A percentile compares a stretch with the other conserved stretches of the same genome.
Evolutionary conservation across 2,888 invertebrate genomes (phyloP).

Genomic region (Biston betularia): DNA sequence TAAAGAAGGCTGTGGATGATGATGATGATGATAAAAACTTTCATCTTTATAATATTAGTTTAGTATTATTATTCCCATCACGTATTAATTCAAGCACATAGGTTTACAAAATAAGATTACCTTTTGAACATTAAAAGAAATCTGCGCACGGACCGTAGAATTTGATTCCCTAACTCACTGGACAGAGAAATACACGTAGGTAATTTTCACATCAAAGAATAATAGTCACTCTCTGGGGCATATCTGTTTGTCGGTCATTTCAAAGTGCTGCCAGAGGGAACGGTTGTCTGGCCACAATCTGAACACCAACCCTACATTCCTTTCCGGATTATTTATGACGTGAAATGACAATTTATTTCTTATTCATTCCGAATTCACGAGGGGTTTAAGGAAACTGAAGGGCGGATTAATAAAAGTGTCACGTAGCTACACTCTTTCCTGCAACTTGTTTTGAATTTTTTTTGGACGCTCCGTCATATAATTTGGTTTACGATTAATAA

Average conservation of each 20-base stretch:
- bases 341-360: slow-evolving; percentile 5
- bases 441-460: neutral
- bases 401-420: slow-evolving; percentile 12
- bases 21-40: too few species aligned
- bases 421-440: slow-evolving; percentile 5
- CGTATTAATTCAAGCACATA: too few species aligned
- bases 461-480: neutral
- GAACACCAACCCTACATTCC: slow-evolving; percentile 1
- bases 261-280: slow-evolving; percentile 1
- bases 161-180: slow-evolving; percentile 18
- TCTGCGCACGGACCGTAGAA: neutral
- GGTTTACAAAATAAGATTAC: neutral
- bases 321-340: neutral
- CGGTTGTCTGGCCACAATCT: slow-evolving; percentile 7
- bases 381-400: neutral
- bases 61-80: too few species aligned
- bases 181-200: slow-evolving; percentile 2
- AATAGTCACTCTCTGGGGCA: slow-evolving; percentile 2
- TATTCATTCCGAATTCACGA: slow-evolving; percentile 10
- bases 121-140: neutral
- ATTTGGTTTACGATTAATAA: slow-evolving; percentile 18
- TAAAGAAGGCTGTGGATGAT: too few species aligned
- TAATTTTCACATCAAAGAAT: slow-evolving; percentile 30
- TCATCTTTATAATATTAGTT: too few species aligned
- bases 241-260: neutral